Percentiles rank a stretch among this genome's conserved stretches.
Evolutionary conservation across 2,888 invertebrate genomes (phyloP).

Genomic region (Chaetoderma sp.): DNA sequence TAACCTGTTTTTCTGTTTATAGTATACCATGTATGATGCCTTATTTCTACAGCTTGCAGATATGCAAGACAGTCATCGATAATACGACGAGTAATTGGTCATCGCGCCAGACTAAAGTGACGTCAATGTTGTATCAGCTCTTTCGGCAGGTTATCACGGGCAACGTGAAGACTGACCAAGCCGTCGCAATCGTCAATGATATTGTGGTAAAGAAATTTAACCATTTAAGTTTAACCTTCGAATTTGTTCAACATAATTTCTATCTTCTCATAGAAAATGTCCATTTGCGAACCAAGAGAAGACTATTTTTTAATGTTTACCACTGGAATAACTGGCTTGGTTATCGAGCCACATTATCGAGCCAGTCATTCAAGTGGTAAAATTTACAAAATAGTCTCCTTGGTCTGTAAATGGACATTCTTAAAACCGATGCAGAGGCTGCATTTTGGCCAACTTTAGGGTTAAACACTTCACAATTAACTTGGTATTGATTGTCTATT

Average conservation of each 20-base stretch:
- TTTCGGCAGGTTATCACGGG: slow-evolving; percentile 84
- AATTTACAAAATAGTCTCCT: no score
- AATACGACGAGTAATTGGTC: slow-evolving; percentile 41
- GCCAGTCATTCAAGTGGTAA: no score
- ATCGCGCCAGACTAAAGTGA: slow-evolving; percentile 70
- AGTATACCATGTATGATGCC: not conserved
- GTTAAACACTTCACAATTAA: not conserved
- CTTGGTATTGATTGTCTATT: slow-evolving; percentile 17
- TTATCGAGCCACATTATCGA: no score
- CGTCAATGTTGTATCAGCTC: slow-evolving; percentile 83
- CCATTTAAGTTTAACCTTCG: no score
- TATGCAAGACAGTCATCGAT: slow-evolving; percentile 44
- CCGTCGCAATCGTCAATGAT: slow-evolving; percentile 80
- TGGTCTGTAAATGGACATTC: no score
- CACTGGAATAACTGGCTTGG: no score
- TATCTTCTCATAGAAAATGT: no score
- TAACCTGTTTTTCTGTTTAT: no score
- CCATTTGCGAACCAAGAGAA: no score
- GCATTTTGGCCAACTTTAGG: not conserved
- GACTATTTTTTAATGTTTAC: no score
- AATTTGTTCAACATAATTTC: no score
- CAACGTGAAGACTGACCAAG: slow-evolving; percentile 82
- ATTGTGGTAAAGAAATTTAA: slow-evolving; percentile 76
- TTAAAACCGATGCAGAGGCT: no score
- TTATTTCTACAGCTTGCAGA: slow-evolving; percentile 50